Evolutionary conservation across 2,113 vertebrate genomes (phyloP).

Genomic region (Myiozetetes cayanensis): DNA sequence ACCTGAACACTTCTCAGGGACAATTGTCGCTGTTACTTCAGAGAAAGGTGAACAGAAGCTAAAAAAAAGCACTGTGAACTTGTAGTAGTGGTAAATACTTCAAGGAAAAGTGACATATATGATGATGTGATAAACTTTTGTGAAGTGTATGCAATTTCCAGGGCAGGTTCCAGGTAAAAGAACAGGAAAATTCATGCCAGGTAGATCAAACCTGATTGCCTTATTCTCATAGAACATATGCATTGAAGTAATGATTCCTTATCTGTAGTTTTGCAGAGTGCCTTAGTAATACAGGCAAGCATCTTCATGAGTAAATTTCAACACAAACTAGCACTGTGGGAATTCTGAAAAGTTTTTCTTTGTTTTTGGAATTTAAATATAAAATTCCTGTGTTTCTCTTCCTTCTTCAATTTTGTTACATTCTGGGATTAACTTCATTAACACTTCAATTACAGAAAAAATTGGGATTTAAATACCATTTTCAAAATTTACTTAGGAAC

Average conservation of each 20-base stretch:
- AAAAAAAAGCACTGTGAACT: rapidly evolving
- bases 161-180: neutral
- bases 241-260: neutral
- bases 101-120: neutral
- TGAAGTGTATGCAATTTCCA: neutral
- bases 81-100: neutral
- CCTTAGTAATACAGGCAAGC: neutral
- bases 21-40: neutral
- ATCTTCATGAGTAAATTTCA: neutral
- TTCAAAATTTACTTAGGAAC: neutral
- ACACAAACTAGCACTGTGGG: neutral
- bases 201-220: neutral
- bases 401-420: neutral
- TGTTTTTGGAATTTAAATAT: neutral
- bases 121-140: neutral
- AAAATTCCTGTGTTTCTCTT: neutral
- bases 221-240: neutral
- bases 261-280: neutral
- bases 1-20: neutral
- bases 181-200: neutral
- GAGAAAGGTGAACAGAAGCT: neutral
- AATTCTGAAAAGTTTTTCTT: neutral
- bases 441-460: neutral
- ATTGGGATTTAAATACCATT: neutral
- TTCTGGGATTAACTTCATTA: neutral